phyloP scores from a whole-genome alignment of 2,113 vertebrate species.

The Xerus inauris region DNA sequence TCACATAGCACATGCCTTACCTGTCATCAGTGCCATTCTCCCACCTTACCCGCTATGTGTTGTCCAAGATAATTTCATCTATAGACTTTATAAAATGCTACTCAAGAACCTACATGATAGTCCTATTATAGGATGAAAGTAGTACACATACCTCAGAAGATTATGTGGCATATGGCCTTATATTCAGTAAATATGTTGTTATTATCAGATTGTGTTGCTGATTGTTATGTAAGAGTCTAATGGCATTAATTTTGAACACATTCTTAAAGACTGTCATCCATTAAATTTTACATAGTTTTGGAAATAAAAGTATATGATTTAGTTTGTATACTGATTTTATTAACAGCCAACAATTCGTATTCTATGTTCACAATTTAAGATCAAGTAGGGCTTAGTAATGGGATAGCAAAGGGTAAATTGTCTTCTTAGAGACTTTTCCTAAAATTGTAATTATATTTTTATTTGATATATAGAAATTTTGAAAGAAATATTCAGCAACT shows the following conservation, averaged over 20 bases:
- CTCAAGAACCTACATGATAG: background rate
- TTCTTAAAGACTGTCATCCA: background rate
- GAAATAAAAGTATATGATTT: background rate
- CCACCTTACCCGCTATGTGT: background rate
- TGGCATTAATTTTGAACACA: background rate
- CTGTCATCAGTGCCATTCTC: background rate
- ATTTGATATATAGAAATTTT: too few relatives aligned
- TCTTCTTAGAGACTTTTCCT: too few relatives aligned
- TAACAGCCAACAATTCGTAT: background rate
- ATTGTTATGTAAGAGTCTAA: background rate
- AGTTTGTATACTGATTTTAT: background rate
- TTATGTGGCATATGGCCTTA: background rate
- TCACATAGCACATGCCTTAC: too few relatives aligned
- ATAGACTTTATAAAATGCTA: background rate
- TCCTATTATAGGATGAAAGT: background rate
- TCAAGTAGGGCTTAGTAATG: conserved; percentile 5
- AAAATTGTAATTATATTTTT: too few relatives aligned
- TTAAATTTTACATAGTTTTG: background rate
- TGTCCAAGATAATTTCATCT: background rate
- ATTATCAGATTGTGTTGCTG: background rate
- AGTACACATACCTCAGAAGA: background rate
- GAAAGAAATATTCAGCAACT: too few relatives aligned
- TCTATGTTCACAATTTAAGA: background rate
- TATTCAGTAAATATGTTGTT: background rate
- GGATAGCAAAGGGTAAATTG: background rate